Percentiles rank a stretch among this genome's conserved stretches.
phyloP scores from a whole-genome alignment of 2,113 vertebrate species.

The Phyllostomus hastatus region DNA sequence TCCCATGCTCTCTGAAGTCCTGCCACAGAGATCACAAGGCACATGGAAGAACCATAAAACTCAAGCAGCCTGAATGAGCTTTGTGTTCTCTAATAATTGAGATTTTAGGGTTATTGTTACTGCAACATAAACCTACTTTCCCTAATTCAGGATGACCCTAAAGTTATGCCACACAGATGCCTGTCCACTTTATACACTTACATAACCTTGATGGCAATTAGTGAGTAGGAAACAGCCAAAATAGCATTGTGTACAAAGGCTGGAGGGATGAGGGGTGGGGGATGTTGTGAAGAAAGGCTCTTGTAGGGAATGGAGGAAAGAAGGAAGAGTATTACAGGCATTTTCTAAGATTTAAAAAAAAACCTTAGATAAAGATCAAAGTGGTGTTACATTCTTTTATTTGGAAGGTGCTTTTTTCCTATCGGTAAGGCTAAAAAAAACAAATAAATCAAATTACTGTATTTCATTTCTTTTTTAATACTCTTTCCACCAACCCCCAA shows the following conservation, averaged over 20 bases:
- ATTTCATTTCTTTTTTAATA: no score
- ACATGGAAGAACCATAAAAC: neutral
- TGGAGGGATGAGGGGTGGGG: neutral
- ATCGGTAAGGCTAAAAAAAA: neutral
- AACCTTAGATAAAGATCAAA: neutral
- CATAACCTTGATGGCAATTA: neutral
- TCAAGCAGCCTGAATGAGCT: neutral
- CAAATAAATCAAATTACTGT: no score
- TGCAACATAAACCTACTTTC: neutral
- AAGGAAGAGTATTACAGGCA: neutral
- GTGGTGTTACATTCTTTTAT: neutral
- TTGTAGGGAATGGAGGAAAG: accelerated
- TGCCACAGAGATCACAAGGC: neutral
- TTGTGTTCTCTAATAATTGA: neutral
- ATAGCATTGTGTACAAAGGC: neutral
- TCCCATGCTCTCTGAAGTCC: neutral
- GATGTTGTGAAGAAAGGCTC: neutral
- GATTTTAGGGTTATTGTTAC: neutral
- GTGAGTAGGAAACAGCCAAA: neutral
- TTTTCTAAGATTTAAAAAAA: neutral
- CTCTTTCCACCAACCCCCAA: no score
- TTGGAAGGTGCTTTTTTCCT: neutral
- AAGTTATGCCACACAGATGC: neutral
- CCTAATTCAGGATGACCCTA: neutral
- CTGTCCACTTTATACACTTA: neutral